These are phyloP conservation scores for Nothobranchius kuhntae DNA, from an alignment of 2,113 vertebrate genomes.

Conservation along the genomic window DNA sequence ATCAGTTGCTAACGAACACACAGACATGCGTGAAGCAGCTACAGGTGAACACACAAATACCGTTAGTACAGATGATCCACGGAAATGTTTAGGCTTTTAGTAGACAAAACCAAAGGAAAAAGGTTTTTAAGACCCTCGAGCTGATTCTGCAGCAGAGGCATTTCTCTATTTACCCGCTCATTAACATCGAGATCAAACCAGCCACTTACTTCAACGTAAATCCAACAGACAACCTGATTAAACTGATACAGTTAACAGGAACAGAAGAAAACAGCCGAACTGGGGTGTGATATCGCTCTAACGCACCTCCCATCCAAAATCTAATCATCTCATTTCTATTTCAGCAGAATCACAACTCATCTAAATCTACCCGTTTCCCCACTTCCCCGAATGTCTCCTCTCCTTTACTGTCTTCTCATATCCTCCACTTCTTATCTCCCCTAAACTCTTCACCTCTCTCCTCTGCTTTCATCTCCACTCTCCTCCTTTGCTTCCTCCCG, in stretches of 20 bases:
- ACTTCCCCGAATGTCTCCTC: constrained; percentile 5
- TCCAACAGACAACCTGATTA: constrained; percentile 23
- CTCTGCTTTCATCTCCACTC: constrained; percentile 16
- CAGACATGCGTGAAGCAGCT: too few relatives aligned
- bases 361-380: constrained; percentile 36
- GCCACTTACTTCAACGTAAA: constrained; percentile 13
- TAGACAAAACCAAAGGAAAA: too few relatives aligned
- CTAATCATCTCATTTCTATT: constrained; percentile 57
- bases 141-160: too few relatives aligned
- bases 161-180: not conserved
- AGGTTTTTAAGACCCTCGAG: too few relatives aligned
- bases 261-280: constrained; percentile 27
- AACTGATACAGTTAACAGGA: constrained; percentile 30
- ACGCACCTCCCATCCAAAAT: constrained; percentile 39
- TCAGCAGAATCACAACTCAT: constrained; percentile 44
- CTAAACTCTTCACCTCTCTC: constrained; percentile 41
- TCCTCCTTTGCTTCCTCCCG: not conserved
- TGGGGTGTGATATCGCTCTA: constrained; percentile 30
- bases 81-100: too few relatives aligned
- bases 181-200: not conserved
- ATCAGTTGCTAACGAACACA: too few relatives aligned
- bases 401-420: constrained; percentile 9
- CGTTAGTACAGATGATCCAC: constrained; percentile 2
- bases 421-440: constrained; percentile 22
- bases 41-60: too few relatives aligned